Conservation (phyloP, 2,797 vertebrate genomes). For the Fistularia tabacaria region DNA sequence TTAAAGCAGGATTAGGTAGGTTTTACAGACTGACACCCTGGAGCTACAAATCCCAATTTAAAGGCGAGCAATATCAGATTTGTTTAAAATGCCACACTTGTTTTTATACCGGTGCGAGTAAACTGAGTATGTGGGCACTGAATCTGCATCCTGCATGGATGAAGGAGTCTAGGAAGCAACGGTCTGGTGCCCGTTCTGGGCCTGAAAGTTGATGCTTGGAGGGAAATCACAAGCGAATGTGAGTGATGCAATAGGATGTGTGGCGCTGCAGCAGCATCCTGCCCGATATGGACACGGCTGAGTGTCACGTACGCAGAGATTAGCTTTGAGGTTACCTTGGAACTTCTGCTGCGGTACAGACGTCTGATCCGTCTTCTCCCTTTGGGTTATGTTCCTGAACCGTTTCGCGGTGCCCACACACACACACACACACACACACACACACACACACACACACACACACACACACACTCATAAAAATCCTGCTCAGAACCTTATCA, state of each 20-base stretch:
- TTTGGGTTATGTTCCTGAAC: slow-evolving; percentile 9
- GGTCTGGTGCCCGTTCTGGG: too few species aligned
- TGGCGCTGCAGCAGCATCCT: too few species aligned
- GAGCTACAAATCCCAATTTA: slow-evolving; percentile 6
- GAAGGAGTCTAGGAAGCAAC: too few species aligned
- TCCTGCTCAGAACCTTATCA: not conserved
- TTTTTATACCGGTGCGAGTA: too few species aligned
- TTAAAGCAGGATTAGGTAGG: not conserved
- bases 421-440: not conserved
- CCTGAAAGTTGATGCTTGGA: too few species aligned
- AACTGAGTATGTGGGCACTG: too few species aligned
- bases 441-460: not conserved
- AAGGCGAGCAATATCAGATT: not conserved
- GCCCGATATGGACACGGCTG: too few species aligned
- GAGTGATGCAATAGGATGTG: too few species aligned
- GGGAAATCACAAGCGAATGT: too few species aligned
- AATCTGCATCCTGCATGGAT: too few species aligned
- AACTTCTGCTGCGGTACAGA: not conserved
- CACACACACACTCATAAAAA: not conserved
- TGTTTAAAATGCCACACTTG: not conserved
- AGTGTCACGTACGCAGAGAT: too few species aligned
- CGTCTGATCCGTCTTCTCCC: slow-evolving; percentile 1
- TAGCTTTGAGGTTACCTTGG: slow-evolving; percentile 5
- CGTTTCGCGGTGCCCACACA: not conserved
- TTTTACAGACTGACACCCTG: slow-evolving; percentile 7